Conservation (phyloP, 2,113 vertebrate species). For the Halichoeres trimaculatus region DNA sequence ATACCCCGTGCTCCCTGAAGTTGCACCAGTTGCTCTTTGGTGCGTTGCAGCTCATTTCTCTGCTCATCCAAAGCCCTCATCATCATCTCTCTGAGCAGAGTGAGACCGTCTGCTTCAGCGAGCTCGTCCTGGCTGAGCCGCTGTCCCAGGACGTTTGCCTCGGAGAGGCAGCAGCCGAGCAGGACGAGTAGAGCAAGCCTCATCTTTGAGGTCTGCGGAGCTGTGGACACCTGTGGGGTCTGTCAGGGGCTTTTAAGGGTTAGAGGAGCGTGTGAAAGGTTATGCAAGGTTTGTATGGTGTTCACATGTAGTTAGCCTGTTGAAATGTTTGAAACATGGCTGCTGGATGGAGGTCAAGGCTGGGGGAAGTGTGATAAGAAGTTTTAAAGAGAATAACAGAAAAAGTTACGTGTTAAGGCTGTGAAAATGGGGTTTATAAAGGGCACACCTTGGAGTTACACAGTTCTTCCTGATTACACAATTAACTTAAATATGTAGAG, state of each 20-base stretch:
- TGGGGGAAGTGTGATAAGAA: slow-evolving; percentile 15
- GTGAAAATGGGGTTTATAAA: too few relatives aligned
- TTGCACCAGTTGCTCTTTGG: slow-evolving; percentile 26
- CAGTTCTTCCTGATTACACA: too few relatives aligned
- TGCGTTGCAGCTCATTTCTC: slow-evolving; percentile 43
- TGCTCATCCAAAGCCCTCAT: slow-evolving; percentile 32
- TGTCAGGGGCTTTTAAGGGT: slow-evolving; percentile 14
- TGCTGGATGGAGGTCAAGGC: slow-evolving; percentile 19
- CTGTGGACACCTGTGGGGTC: not conserved
- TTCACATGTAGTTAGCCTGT: slow-evolving; percentile 2
- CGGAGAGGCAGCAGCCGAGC: slow-evolving; percentile 45
- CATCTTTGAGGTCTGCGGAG: slow-evolving; percentile 23
- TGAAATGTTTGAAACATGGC: slow-evolving; percentile 20
- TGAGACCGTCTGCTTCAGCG: slow-evolving; percentile 19
- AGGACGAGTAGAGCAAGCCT: slow-evolving; percentile 33
- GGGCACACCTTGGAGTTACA: too few relatives aligned
- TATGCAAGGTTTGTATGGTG: slow-evolving; percentile 44
- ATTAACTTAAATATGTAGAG: too few relatives aligned
- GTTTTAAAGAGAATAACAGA: not conserved
- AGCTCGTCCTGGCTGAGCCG: slow-evolving; percentile 34
- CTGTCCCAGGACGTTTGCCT: slow-evolving; percentile 39
- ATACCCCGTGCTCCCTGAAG: slow-evolving; percentile 15
- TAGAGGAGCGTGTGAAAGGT: slow-evolving; percentile 24
- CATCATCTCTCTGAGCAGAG: slow-evolving; percentile 41
- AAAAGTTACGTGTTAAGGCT: not conserved